Evolutionary conservation across 2,888 invertebrate species (phyloP).

Genomic region (Entomobrya multifasciata): DNA sequence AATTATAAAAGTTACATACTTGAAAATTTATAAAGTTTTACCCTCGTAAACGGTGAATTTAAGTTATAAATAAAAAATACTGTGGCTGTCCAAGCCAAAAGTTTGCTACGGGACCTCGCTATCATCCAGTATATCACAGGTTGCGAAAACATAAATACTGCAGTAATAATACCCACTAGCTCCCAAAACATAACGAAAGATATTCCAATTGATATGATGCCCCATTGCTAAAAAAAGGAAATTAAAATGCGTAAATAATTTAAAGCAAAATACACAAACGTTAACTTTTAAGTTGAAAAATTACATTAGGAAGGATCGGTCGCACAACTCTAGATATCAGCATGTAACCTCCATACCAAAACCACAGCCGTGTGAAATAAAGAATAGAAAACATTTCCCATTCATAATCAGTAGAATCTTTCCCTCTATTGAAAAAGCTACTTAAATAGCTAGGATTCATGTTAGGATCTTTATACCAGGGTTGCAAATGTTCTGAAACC

Average conservation of each 20-base stretch:
- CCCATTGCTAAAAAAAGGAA: constrained; percentile 53
- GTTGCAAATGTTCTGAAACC: constrained; percentile 55
- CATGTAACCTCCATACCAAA: constrained; percentile 70
- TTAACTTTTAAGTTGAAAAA: constrained; percentile 1
- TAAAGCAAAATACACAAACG: too few species aligned
- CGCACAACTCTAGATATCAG: constrained; percentile 43
- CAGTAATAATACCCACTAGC: constrained; percentile 83
- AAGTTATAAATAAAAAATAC: constrained; percentile 83
- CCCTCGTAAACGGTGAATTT: constrained; percentile 81
- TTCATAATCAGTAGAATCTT: constrained; percentile 87
- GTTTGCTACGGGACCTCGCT: constrained; percentile 82
- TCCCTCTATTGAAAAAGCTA: constrained; percentile 83
- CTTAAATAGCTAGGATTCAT: constrained; percentile 83
- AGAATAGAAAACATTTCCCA: constrained; percentile 84
- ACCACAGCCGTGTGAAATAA: constrained; percentile 58
- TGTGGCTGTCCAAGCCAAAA: constrained; percentile 84
- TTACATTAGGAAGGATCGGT: neutral
- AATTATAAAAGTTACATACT: constrained; percentile 1
- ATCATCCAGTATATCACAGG: constrained; percentile 84
- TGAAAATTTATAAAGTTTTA: too few species aligned
- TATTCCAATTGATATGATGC: constrained; percentile 80
- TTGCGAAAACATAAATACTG: constrained; percentile 83
- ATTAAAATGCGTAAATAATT: constrained; percentile 36
- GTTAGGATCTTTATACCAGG: constrained; percentile 80
- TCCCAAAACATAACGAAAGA: constrained; percentile 82